Evolutionary conservation across 2,113 vertebrate species (phyloP).

Genomic region (Narcine bancroftii): DNA sequence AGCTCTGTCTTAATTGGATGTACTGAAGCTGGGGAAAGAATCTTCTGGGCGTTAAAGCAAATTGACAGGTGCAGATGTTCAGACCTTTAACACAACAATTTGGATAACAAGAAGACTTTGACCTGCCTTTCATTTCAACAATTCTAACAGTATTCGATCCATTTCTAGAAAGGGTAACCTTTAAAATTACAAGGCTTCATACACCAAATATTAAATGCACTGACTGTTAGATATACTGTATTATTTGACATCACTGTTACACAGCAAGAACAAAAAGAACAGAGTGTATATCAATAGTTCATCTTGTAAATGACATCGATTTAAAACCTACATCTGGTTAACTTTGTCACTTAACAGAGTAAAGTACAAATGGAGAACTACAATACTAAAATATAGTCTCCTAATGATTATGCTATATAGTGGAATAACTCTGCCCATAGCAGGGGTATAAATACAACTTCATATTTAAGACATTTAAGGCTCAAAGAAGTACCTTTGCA

Average conservation of each 20-base stretch:
- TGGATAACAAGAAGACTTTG: conserved; percentile 59
- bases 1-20: conserved; percentile 63
- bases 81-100: conserved; percentile 54
- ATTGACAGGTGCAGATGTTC: conserved; percentile 59
- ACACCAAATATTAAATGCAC: neutral
- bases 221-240: neutral
- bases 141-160: conserved; percentile 37
- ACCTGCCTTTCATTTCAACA: conserved; percentile 49
- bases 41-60: conserved; percentile 60
- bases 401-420: too few species aligned
- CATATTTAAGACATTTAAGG: neutral
- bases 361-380: too few species aligned
- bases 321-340: neutral
- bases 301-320: neutral
- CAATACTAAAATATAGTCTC: too few species aligned
- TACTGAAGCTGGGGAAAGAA: conserved; percentile 60
- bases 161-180: neutral
- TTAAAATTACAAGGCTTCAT: neutral
- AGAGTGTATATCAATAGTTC: neutral
- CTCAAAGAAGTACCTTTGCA: neutral
- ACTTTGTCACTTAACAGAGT: neutral
- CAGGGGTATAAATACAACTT: neutral
- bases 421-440: neutral
- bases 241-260: neutral
- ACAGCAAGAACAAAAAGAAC: neutral